A percentile compares a stretch with the other conserved stretches of the same genome.
phyloP scores from a whole-genome alignment of 2,113 vertebrate species.

The Malurus alboscapulatus region DNA sequence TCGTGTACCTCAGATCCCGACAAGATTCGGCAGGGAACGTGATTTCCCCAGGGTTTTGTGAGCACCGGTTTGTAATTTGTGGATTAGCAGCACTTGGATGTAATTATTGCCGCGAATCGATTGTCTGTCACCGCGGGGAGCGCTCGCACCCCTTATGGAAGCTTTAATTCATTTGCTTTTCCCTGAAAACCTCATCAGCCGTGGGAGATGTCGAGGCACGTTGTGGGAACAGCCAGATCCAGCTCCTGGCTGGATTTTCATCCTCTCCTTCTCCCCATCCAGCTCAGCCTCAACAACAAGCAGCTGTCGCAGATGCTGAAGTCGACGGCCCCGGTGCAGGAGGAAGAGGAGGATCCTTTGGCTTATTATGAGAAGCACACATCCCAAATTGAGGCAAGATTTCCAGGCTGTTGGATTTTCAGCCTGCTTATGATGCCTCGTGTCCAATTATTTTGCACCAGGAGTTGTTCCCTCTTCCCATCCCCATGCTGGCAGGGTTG shows the following conservation, averaged over 20 bases:
- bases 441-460: rapidly evolving
- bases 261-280: background rate
- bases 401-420: background rate
- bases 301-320: slow-evolving; percentile 93
- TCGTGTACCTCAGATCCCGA: background rate
- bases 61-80: slow-evolving; percentile 57
- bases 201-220: background rate
- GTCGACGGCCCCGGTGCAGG: slow-evolving; percentile 77
- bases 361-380: slow-evolving; percentile 89
- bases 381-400: slow-evolving; percentile 87
- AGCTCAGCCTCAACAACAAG: slow-evolving; percentile 94
- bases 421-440: rapidly evolving
- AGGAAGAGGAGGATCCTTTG: slow-evolving; percentile 89
- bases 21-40: slow-evolving; percentile 9
- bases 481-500: background rate
- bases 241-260: background rate
- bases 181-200: slow-evolving; percentile 9
- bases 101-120: slow-evolving; percentile 57
- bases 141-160: background rate
- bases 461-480: background rate
- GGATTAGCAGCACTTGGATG: slow-evolving; percentile 58
- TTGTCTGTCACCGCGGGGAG: slow-evolving; percentile 20
- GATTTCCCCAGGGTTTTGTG: slow-evolving; percentile 40
- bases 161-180: slow-evolving; percentile 19
- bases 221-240: background rate